Percentiles rank a stretch among this genome's conserved stretches.
Conservation (phyloP, 2,797 vertebrate species). For the Thunnus albacares region DNA sequence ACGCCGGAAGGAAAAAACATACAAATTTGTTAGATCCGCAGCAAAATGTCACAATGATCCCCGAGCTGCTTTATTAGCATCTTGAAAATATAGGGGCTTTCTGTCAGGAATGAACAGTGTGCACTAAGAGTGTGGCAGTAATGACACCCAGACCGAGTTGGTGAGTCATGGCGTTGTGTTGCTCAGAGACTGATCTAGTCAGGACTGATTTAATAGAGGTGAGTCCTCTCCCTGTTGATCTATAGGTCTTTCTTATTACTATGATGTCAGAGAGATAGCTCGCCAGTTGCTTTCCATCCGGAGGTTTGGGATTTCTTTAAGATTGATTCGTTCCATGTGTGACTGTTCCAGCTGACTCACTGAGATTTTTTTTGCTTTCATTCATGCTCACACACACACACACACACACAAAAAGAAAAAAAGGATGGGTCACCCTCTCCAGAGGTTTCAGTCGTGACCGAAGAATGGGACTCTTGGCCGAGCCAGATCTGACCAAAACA, state of each 20-base stretch:
- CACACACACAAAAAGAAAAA: conserved; percentile 29
- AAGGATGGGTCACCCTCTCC: not conserved
- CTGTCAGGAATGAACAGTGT: conserved; percentile 22
- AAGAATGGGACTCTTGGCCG: not conserved
- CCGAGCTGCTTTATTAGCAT: conserved; percentile 34
- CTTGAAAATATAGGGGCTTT: conserved; percentile 39
- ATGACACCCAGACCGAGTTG: conserved; percentile 45
- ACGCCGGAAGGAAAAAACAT: not conserved
- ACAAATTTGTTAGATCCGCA: conserved; percentile 12
- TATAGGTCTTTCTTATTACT: conserved; percentile 63
- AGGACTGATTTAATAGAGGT: conserved; percentile 62
- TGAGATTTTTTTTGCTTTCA: conserved; percentile 21
- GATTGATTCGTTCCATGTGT: conserved; percentile 74
- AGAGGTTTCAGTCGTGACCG: conserved; percentile 22
- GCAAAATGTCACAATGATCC: conserved; percentile 21
- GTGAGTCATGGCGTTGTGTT: conserved; percentile 61
- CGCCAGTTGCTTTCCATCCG: conserved; percentile 11
- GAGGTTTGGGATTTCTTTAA: conserved; percentile 40
- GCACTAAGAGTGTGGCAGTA: conserved; percentile 3
- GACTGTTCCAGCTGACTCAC: conserved; percentile 38
- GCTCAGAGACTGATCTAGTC: conserved; percentile 58
- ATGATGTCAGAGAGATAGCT: conserved; percentile 74
- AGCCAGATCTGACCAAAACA: too few relatives aligned
- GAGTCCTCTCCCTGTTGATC: conserved; percentile 65
- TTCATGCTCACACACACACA: conserved; percentile 25